Evolutionary conservation across 2,888 invertebrate genomes (phyloP).

Genomic region (Thumatha senex): DNA sequence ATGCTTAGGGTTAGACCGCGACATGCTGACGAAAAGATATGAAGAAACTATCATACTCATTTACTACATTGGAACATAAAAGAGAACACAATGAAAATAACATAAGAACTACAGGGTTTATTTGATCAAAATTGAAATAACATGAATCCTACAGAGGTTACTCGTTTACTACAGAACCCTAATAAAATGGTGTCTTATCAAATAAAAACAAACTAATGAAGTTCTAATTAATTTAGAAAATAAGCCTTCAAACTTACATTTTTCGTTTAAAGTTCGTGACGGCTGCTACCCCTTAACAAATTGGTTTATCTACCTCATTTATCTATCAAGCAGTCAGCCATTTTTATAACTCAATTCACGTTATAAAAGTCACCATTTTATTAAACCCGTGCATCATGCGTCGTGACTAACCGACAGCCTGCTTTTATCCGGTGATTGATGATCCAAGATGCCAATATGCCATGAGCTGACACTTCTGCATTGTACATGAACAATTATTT

Average conservation of each 20-base stretch:
- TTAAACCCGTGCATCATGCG: conserved; percentile 18
- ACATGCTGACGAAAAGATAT: too few relatives aligned
- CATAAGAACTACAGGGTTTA: too few relatives aligned
- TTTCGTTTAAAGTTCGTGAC: not conserved
- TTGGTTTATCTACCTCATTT: conserved; percentile 2
- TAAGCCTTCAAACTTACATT: not conserved
- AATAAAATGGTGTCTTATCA: too few relatives aligned
- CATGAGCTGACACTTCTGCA: conserved; percentile 28
- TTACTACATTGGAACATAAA: too few relatives aligned
- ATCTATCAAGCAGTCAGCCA: not conserved
- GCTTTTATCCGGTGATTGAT: conserved; percentile 32
- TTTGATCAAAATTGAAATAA: too few relatives aligned
- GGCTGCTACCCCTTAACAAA: not conserved
- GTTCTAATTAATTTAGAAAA: too few relatives aligned
- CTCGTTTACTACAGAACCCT: too few relatives aligned
- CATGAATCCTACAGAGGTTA: too few relatives aligned
- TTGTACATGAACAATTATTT: conserved; percentile 16
- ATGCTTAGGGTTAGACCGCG: too few relatives aligned
- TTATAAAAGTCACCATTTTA: conserved; percentile 27
- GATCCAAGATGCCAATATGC: conserved; percentile 24
- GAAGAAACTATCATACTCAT: too few relatives aligned
- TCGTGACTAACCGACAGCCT: conserved; percentile 23
- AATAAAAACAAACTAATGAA: too few relatives aligned
- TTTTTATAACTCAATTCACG: conserved; percentile 24
- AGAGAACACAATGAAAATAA: too few relatives aligned